Base-by-base conservation (phyloP, 2,113 vertebrate species). In the Empidonax traillii region DNA sequence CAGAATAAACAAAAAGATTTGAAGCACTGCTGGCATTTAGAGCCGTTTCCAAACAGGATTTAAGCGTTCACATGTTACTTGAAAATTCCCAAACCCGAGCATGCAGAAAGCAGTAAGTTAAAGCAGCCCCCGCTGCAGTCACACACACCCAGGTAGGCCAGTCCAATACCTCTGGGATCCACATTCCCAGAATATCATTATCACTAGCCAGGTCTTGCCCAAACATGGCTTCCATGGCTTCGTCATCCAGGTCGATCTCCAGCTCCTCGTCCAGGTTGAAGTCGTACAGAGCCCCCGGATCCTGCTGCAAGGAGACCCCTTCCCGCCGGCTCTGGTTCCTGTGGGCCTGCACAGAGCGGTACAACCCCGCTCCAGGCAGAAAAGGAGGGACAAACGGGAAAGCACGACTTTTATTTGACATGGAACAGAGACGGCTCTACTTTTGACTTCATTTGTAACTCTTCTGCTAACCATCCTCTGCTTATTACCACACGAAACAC, bases 61-160 rank as follows among this genome's bases (percentile, higher is more conserved):
- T 27, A 82, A 81, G 67, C 68, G 68, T 39, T 85, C 17, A 46
- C 6, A 10, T 3, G 61, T 86, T 91, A 89, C 28, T 94, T 91
- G 9, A 49, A 49, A 53, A 81, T 78, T 75, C 14, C 28, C 49
- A 91, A 80, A 59, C 13, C 86, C 0, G 33, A 95, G 83, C 92
- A 72, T 88, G 90, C 90, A 88, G 89, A 90, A 90, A 97, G 96
- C 96, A 97, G 85, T 93, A 97, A 98, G 97, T 97, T 96, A 97
- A 97, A 98, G 98, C 98, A 98, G 98, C 98, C 97, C 97, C 97
- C 91, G 98, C 99, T 98, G 98, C 98, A 97, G 93, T 98, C 99
- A 99, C 99, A 99, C 99, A 99, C 99, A 99, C 99, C 99, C 99
- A 99, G 98, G 99, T 99, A 98, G 99, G 99, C 99, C 99, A 99